Evolutionary conservation across 2,888 invertebrate species (phyloP).

Genomic region (Leptogaster cylindrica): DNA sequence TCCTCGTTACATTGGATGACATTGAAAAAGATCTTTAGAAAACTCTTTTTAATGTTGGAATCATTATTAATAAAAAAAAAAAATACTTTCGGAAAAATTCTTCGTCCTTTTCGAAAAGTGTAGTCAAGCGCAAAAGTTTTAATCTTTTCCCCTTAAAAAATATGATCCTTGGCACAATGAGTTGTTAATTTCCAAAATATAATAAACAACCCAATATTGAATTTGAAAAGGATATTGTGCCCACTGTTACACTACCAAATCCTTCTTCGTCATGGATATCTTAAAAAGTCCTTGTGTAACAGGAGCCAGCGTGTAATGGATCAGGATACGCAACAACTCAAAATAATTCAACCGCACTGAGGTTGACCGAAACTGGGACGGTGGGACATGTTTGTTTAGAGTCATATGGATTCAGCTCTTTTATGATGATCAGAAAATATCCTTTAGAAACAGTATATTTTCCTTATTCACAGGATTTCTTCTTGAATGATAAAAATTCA

Average conservation of each 20-base stretch:
- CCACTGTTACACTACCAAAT: slow-evolving; percentile 11
- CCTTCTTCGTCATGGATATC: slow-evolving; percentile 15
- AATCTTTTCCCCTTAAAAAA: no score
- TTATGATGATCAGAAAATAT: slow-evolving; percentile 1
- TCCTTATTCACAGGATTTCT: not conserved
- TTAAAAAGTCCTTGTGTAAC: not conserved
- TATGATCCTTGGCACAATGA: no score
- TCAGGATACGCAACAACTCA: slow-evolving; percentile 16
- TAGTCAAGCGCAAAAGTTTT: no score
- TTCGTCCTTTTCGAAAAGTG: no score
- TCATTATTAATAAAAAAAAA: no score
- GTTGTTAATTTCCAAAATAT: no score
- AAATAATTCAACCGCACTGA: slow-evolving; percentile 50
- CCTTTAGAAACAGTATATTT: slow-evolving; percentile 2
- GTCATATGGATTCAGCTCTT: not conserved
- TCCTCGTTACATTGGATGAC: no score
- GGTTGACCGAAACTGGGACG: slow-evolving; percentile 50
- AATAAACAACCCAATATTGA: no score
- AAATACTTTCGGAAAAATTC: no score
- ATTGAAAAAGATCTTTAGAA: no score
- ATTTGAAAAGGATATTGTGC: no score
- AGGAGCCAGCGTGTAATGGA: not conserved
- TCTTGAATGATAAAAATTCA: slow-evolving; percentile 12
- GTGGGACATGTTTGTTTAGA: slow-evolving; percentile 29
- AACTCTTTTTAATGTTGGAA: no score